Conservation (phyloP, 1,140 invertebrate genomes). For the Vollenhovia emeryi region DNA sequence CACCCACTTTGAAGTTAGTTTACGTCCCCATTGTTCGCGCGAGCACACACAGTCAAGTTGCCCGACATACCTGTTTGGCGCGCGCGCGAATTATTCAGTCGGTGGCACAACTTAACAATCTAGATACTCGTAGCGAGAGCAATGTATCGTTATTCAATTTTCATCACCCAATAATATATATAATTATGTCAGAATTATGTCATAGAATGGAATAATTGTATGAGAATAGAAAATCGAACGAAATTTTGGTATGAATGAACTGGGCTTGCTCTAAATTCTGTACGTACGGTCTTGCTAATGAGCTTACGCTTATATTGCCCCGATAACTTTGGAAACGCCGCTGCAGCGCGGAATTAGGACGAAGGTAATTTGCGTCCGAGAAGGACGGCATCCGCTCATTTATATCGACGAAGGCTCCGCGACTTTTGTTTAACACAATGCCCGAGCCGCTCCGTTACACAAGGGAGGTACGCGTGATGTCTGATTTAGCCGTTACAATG, state of each 20-base stretch:
- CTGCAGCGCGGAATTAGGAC: slow-evolving; percentile 58
- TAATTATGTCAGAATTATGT: slow-evolving; percentile 7
- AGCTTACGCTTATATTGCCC: background rate
- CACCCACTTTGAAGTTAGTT: slow-evolving; percentile 73
- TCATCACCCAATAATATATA: background rate
- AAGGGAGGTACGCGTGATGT: slow-evolving; percentile 11
- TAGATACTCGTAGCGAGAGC: background rate
- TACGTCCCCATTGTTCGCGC: slow-evolving; percentile 68
- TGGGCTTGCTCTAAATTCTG: background rate
- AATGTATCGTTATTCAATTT: background rate
- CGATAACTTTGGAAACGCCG: slow-evolving; percentile 6
- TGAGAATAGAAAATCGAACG: background rate
- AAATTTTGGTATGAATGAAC: background rate
- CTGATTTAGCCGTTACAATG: slow-evolving; percentile 51
- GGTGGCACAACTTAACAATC: background rate
- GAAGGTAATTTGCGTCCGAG: slow-evolving; percentile 56
- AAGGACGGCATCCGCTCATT: slow-evolving; percentile 58
- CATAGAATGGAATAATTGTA: background rate
- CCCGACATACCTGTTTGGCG: slow-evolving; percentile 34
- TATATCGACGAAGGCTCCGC: slow-evolving; percentile 64
- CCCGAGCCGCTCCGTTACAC: slow-evolving; percentile 36
- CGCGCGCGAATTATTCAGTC: slow-evolving; percentile 31
- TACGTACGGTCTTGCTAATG: background rate
- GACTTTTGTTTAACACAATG: slow-evolving; percentile 62
- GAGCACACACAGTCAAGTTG: slow-evolving; percentile 32